Conservation (phyloP, 2,888 invertebrate genomes). For the Drosophila borealis region DNA sequence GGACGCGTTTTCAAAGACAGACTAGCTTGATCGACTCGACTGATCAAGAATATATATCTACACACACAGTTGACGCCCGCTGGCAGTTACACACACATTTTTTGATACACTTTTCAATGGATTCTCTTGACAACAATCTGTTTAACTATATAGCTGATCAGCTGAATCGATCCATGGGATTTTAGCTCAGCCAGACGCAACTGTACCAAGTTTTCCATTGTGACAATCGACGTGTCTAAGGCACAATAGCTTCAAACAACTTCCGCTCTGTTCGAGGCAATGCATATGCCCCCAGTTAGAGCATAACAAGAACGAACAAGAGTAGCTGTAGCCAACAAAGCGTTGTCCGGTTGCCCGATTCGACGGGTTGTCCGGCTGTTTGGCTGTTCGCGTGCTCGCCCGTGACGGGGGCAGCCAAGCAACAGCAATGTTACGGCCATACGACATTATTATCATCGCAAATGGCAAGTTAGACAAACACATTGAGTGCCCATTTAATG, state of each 20-base stretch:
- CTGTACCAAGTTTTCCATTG: not conserved
- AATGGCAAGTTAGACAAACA: slow-evolving; percentile 79
- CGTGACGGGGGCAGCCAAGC: slow-evolving; percentile 49
- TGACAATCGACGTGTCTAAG: not conserved
- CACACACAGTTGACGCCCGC: no score
- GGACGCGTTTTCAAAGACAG: no score
- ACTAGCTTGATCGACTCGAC: no score
- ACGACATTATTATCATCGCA: slow-evolving; percentile 79
- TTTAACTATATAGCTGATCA: no score
- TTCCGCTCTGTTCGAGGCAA: not conserved
- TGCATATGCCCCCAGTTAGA: slow-evolving; percentile 2
- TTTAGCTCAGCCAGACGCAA: not conserved
- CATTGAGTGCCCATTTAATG: slow-evolving; percentile 79
- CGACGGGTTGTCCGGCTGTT: slow-evolving; percentile 7
- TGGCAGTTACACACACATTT: no score
- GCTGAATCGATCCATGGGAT: no score
- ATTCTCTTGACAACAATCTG: no score
- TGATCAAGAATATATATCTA: no score
- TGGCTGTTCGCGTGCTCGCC: slow-evolving; percentile 28
- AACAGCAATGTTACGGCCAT: slow-evolving; percentile 79
- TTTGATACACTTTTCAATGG: no score
- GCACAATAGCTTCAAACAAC: not conserved
- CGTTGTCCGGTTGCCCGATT: slow-evolving; percentile 21
- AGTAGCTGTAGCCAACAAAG: slow-evolving; percentile 48
- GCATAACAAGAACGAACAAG: slow-evolving; percentile 35